Evolutionary conservation across 2,113 vertebrate species (phyloP), one percentile per base, ranked within the genome.

Genomic region (Erythrolamprus reginae): DNA sequence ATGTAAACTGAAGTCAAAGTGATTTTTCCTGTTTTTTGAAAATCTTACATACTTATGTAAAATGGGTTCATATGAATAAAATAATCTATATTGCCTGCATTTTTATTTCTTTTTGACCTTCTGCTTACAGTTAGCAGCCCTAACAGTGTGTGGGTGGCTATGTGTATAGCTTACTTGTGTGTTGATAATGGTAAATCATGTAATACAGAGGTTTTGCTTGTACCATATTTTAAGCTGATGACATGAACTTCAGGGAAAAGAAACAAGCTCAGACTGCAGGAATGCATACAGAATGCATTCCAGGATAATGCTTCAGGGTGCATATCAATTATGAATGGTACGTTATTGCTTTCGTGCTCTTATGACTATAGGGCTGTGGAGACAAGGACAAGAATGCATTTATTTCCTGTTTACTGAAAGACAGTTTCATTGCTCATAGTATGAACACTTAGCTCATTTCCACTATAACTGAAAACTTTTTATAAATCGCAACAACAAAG

Each of bases 301-400:
- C 84, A 90, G 48, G 24, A 53, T 52, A 90, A 45, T 90, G 61
- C 89, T 90, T 53, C 61, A 86, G 84, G 84, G 38, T 24, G 50
- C 50, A 55, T 52, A 87, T 87, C 65, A 90, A 87, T 86, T 45
- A 90, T 90, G 89, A 87, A 87, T 53, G 86, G 50, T 70, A 38
- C 45, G 10, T 77, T 77, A 42, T 55, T 90, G 48, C 56, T 53
- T 65, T 77, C 51, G 17, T 86, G 10, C 38, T 87, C 58, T 21
- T 86, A n/a, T 86, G 47, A 26, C 82, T 28, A 85, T 52, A 77
- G 33, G 9, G 26, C 86, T 77, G 17, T 42, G 42, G 50, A 65
- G 47, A 90, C 33, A 70, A 86, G 89, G 51, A 84, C 45, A 26
- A 65, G n/a, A n/a, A 90, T 26, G 19, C 19, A 26, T 84, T 86